Evolutionary conservation across 2,888 invertebrate genomes (phyloP), one percentile per base, ranked within the genome.

Genomic region (Caenorhabditis panamensis): DNA sequence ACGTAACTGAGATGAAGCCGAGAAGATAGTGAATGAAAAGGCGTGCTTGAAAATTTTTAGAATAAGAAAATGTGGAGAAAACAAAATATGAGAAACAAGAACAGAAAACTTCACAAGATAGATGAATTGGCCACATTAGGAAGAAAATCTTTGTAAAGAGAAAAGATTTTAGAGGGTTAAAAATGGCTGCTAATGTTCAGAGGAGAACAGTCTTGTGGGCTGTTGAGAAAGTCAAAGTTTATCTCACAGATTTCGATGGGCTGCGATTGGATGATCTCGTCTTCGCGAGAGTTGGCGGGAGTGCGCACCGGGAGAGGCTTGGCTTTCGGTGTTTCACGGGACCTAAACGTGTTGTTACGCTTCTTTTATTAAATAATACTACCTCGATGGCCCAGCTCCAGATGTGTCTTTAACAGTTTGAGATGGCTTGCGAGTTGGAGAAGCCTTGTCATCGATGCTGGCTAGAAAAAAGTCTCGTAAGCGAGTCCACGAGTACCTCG

Each of bases 171-270:
- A 13, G 13, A 41, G 8, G 13, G 11, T 71, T 54, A 72, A 36
- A 72, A 72, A 36, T 72, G 72, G 18, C 51, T 72, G 1, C 63
- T 44, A 8, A 72, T 26, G 28, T 72, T 72, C 31, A 72, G 41
- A 18, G 72, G 72, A 1, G 72, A 72, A 24, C 64, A 72, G 9
- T 72, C 72, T 9, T 41, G 49, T n/a, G 72, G 72, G 26, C 53
- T 64, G 28, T 49, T 64, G 37, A 59, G 8, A 13, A 73, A 59
- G 16, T 73, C 59, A n/a, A 64, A 26, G 37, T 36, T 63, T n/a
- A 73, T 73, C 11, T 73, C 73, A 16, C 64, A 73, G 6, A 73
- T 73, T 44, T 73, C 73, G 18, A 73, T 73, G 0, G 73, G 73
- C 13, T 63, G 36, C 20, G 73, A 73, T 11, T 58, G 64, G 11